Conservation (phyloP, 2,888 invertebrate genomes). For the Rhimphoctona megacephalus region DNA sequence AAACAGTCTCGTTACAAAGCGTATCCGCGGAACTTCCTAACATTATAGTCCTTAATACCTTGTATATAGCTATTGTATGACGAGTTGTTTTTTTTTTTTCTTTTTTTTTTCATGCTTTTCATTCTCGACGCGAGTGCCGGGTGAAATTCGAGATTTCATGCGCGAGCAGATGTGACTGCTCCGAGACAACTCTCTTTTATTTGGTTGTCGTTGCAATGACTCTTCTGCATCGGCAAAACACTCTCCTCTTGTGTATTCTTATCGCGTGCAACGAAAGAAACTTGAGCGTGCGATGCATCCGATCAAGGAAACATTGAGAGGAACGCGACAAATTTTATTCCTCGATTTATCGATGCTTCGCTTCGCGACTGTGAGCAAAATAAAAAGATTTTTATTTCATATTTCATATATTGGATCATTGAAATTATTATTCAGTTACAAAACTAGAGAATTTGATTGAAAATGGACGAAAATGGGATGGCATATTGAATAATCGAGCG, state of each 20-base stretch:
- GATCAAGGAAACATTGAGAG: constrained; percentile 1
- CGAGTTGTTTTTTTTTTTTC: not conserved
- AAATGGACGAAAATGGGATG: not conserved
- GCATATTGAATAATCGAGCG: too few species aligned
- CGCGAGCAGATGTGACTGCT: constrained; percentile 12
- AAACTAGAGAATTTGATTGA: not conserved
- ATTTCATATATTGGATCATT: too few species aligned
- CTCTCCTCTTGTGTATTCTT: constrained; percentile 48
- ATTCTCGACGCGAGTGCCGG: constrained; percentile 17
- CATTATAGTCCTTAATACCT: not conserved
- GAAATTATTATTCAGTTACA: not conserved
- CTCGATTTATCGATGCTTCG: not conserved
- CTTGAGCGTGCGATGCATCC: constrained; percentile 52
- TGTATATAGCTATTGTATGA: constrained; percentile 6
- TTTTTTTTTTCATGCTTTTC: constrained; percentile 27
- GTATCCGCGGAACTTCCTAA: constrained; percentile 36
- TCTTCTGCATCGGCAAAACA: constrained; percentile 8
- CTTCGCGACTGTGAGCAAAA: not conserved
- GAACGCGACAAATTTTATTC: not conserved
- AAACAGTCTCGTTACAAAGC: constrained; percentile 12
- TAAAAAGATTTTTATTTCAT: not conserved
- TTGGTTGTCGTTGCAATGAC: constrained; percentile 13
- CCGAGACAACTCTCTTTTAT: constrained; percentile 8
- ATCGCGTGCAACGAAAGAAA: constrained; percentile 26
- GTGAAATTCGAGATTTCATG: constrained; percentile 51